Conservation (phyloP, 2,888 invertebrate species). For the Melitaea athalia region DNA sequence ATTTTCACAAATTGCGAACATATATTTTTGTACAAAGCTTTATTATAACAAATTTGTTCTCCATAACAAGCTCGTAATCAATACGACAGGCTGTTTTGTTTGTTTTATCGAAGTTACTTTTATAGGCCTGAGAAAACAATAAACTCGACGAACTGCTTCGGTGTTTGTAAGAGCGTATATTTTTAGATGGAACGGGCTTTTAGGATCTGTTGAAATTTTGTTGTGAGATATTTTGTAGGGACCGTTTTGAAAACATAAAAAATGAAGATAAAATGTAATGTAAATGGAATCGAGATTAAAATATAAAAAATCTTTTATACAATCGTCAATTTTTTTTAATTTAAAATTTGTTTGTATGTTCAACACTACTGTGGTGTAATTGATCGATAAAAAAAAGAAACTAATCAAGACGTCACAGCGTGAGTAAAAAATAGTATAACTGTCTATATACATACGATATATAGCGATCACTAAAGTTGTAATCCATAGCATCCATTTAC, state of each 20-base stretch:
- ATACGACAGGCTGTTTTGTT: conserved; percentile 22
- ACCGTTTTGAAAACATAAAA: not conserved
- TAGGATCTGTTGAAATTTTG: not conserved
- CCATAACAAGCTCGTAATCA: conserved; percentile 14
- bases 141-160: conserved; percentile 18
- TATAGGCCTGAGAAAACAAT: conserved; percentile 24
- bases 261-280: too few relatives aligned
- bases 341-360: too few relatives aligned
- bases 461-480: too few relatives aligned
- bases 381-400: too few relatives aligned
- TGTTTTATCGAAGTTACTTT: conserved; percentile 23
- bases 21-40: not conserved
- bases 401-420: too few relatives aligned
- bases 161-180: conserved; percentile 19
- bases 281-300: too few relatives aligned
- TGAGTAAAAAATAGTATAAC: too few relatives aligned
- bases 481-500: too few relatives aligned
- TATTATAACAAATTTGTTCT: conserved; percentile 2
- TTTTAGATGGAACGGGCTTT: conserved; percentile 5
- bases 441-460: too few relatives aligned
- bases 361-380: too few relatives aligned
- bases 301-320: too few relatives aligned
- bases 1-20: not conserved
- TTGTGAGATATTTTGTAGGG: not conserved
- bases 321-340: too few relatives aligned